Percentiles rank a stretch among this genome's conserved stretches.
These are phyloP conservation scores for Halcyon leucocephala DNA, from an alignment of 2,797 vertebrate species.

Conservation along the genomic window DNA sequence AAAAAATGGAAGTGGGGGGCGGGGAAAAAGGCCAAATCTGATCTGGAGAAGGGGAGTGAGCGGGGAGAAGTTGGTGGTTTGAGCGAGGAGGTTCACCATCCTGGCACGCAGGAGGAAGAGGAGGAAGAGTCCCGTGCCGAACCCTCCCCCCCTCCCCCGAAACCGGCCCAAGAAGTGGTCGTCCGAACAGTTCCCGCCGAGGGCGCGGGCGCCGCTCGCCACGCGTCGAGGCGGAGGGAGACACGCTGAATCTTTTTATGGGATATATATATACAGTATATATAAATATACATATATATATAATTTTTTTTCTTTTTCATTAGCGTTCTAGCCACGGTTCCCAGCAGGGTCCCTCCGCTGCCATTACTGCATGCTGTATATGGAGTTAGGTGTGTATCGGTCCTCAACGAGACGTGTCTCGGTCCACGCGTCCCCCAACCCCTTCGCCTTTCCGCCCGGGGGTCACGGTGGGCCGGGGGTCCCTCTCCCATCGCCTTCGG, in stretches of 20 bases:
- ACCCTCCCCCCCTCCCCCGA: neutral
- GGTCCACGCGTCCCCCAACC: constrained; percentile 65
- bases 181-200: constrained; percentile 50
- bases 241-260: constrained; percentile 74
- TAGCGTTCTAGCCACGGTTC: constrained; percentile 75
- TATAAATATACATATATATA: constrained; percentile 72
- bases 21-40: neutral
- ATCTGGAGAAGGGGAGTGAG: neutral
- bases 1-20: too few relatives aligned
- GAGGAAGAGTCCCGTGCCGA: neutral
- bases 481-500: neutral
- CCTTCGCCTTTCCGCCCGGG: constrained; percentile 47
- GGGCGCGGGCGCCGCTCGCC: constrained; percentile 34
- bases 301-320: constrained; percentile 64
- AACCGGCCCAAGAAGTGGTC: neutral
- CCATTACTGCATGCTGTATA: constrained; percentile 84
- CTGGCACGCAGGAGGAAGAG: neutral
- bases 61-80: neutral
- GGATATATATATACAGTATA: constrained; percentile 74
- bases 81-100: neutral
- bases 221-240: constrained; percentile 58
- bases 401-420: constrained; percentile 71
- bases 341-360: constrained; percentile 76
- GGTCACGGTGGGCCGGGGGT: neutral
- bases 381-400: constrained; percentile 81